These are phyloP conservation scores for Caenorhabditis panamensis DNA, from an alignment of 2,888 invertebrate genomes.

Conservation along the genomic window DNA sequence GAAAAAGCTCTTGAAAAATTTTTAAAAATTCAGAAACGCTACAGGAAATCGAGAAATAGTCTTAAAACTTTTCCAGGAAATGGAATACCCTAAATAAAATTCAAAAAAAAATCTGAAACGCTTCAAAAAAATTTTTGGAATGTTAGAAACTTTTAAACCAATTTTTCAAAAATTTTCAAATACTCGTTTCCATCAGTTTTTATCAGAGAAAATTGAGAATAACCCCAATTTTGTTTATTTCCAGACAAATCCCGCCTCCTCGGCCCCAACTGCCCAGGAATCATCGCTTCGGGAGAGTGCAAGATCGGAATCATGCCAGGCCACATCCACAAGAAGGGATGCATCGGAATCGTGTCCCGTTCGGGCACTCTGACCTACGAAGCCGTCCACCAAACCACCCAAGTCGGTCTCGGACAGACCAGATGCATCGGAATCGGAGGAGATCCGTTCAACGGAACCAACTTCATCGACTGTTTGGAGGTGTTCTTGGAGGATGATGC, in stretches of 20 bases:
- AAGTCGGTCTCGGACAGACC: slow-evolving; percentile 83
- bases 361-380: slow-evolving; percentile 99
- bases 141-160: no score
- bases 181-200: no score
- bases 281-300: slow-evolving; percentile 91
- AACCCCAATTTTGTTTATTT: slow-evolving; percentile 5
- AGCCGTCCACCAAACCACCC: slow-evolving; percentile 98
- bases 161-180: no score
- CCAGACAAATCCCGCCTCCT: slow-evolving; percentile 90
- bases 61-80: no score
- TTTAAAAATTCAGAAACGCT: no score
- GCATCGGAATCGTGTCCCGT: slow-evolving; percentile 90
- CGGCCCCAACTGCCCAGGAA: slow-evolving; percentile 99
- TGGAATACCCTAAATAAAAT: no score
- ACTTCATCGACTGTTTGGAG: slow-evolving; percentile 90
- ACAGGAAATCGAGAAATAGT: no score
- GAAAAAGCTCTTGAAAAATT: no score
- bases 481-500: slow-evolving; percentile 86
- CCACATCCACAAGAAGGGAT: slow-evolving; percentile 92
- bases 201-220: no score
- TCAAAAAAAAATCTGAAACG: no score
- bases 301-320: slow-evolving; percentile 99
- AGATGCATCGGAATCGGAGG: slow-evolving; percentile 97
- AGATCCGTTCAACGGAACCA: slow-evolving; percentile 99
- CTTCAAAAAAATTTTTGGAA: no score